Percentiles rank a stretch among this genome's conserved stretches.
phyloP scores from a whole-genome alignment of 2,888 invertebrate genomes.

The Coelinius sp. region DNA sequence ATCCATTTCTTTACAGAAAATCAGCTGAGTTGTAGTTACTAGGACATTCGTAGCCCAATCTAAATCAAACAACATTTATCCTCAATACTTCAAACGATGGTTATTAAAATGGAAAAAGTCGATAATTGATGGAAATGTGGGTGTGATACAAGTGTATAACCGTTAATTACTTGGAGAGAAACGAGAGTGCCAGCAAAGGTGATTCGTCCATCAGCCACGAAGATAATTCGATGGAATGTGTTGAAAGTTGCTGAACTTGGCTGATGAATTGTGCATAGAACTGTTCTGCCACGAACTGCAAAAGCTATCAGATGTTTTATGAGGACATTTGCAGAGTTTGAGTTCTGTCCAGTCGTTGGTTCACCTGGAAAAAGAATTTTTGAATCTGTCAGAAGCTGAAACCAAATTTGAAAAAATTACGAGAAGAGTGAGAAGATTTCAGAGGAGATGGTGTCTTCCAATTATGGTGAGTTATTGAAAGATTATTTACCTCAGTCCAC shows the following conservation, averaged over 20 bases:
- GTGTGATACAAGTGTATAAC: too few species aligned
- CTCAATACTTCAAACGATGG: not conserved
- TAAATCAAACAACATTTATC: slow-evolving; percentile 60
- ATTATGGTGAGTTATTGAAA: not conserved
- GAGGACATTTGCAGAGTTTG: slow-evolving; percentile 91
- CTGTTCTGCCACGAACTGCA: slow-evolving; percentile 84
- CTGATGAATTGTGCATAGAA: slow-evolving; percentile 95
- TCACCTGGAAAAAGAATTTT: slow-evolving; percentile 95
- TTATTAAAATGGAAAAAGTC: too few species aligned
- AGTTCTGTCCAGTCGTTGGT: slow-evolving; percentile 94
- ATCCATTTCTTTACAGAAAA: slow-evolving; percentile 84
- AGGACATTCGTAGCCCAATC: slow-evolving; percentile 84
- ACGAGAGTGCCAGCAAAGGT: slow-evolving; percentile 82
- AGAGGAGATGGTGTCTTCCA: not conserved
- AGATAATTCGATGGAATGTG: slow-evolving; percentile 83
- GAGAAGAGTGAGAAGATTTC: not conserved
- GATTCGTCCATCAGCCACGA: slow-evolving; percentile 89
- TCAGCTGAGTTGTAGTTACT: slow-evolving; percentile 91
- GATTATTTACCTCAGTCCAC: slow-evolving; percentile 85
- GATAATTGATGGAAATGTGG: too few species aligned
- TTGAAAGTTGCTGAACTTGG: slow-evolving; percentile 90
- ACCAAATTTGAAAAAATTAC: slow-evolving; percentile 35
- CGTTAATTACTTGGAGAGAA: too few species aligned
- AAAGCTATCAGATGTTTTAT: slow-evolving; percentile 80
- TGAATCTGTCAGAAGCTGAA: slow-evolving; percentile 88